Base-by-base conservation (phyloP, 1,140 invertebrate genomes). In the Odontomachus brunneus region DNA sequence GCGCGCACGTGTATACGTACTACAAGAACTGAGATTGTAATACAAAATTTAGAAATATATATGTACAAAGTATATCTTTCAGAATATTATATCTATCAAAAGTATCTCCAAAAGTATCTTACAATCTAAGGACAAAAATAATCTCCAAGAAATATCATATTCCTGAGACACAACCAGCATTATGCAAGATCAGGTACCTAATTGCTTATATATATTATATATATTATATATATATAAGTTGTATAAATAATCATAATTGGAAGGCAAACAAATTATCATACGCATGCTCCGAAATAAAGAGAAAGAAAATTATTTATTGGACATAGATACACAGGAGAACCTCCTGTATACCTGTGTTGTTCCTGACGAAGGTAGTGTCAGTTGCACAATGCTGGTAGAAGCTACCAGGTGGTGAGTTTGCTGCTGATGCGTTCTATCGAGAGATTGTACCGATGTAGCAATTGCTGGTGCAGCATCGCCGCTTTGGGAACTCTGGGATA, bases 321-420 rank as follows among this genome's bases (percentile, higher is more conserved):
- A 85, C 89, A 91, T 90, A 90, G 92, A 93, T 92, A 92, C 92
- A 93, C 92, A 94, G 92, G 92, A 93, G 82, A 59, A 82, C 75
- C 90, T 94, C 93, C 93, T 94, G 92, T 93, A 91, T 94, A 96
- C 96, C 96, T 96, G 96, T 93, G 95, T 95, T 84, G 95, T 95
- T 86, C 95, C 95, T 91, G 96, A 96, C 88, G 95, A 94, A 88
- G 97, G 96, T 90, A 97, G 94, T 88, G 96, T 96, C 89, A 97
- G 96, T 95, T 98, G 97, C 91, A 97, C 97, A 94, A 98, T 97
- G 94, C 97, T 97, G 93, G 97, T 96, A 91, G 95, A 95, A 85
- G 95, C 95, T 91, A 96, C 95, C 92, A 95, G 93, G 94, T 94
- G 96, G 93, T 93, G 93, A 69, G 90, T 93, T 91, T 93, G 95